Percentiles rank a stretch among this genome's conserved stretches.
Conservation (phyloP, 1,140 invertebrate species). For the Platyscapa corneri region DNA sequence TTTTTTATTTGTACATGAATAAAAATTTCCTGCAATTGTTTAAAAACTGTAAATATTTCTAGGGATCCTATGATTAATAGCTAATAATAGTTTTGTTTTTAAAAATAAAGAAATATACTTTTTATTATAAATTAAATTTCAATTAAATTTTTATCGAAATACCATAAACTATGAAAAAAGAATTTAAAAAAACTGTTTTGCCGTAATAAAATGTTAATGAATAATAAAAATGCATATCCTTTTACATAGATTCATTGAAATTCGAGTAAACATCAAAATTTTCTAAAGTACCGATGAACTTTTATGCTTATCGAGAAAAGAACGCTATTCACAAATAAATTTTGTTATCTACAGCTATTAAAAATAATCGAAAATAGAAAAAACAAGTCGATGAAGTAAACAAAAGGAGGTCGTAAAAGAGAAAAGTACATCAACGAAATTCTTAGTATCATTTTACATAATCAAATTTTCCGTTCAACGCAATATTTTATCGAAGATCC, state of each 20-base stretch:
- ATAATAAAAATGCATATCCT: background rate
- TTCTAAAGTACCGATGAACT: constrained; percentile 1
- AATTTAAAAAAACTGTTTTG: background rate
- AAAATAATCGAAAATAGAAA: constrained; percentile 9
- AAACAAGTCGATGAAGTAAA: background rate
- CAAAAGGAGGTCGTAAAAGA: constrained; percentile 21
- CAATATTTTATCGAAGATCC: background rate
- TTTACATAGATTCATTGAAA: background rate
- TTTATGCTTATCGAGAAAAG: constrained; percentile 4
- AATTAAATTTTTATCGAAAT: background rate
- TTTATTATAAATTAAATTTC: background rate
- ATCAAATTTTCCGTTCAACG: constrained; percentile 13
- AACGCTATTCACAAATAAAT: constrained; percentile 3
- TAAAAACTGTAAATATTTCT: too few species aligned
- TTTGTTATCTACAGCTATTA: background rate
- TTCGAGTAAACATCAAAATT: constrained; percentile 2
- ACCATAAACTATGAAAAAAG: background rate
- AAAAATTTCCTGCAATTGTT: too few species aligned
- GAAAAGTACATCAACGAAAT: background rate
- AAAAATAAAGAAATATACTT: too few species aligned
- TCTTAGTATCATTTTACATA: constrained; percentile 13
- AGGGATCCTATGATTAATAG: too few species aligned
- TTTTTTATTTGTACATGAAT: too few species aligned
- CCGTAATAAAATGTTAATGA: background rate
- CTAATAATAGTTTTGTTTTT: too few species aligned